A percentile compares a stretch with the other conserved stretches of the same genome.
Conservation (phyloP, 2,797 vertebrate species). For the Sebastes taczanowskii region DNA sequence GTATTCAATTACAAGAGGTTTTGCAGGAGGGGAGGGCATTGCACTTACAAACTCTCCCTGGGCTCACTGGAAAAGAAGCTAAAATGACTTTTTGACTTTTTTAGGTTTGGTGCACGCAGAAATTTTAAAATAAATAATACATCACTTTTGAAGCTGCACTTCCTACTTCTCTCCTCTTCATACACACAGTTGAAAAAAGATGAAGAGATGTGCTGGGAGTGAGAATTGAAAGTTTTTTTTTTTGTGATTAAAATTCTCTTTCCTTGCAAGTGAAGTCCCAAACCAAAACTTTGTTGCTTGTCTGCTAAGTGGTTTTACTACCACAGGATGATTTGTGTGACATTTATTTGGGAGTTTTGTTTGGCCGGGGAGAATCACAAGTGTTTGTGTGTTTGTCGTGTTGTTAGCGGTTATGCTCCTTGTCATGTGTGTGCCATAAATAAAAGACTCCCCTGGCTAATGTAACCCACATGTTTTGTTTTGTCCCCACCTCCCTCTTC, state of each 20-base stretch:
- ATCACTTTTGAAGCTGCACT: conserved; percentile 24
- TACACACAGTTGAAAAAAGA: neutral
- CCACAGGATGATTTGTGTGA: conserved; percentile 70
- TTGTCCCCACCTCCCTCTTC: conserved; percentile 56
- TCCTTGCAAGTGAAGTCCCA: conserved; percentile 9
- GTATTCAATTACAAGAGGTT: conserved; percentile 54
- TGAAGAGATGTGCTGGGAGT: neutral
- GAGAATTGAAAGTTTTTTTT: conserved; percentile 28
- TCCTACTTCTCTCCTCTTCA: conserved; percentile 1
- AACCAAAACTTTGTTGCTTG: conserved; percentile 46
- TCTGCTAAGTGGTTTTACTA: conserved; percentile 51
- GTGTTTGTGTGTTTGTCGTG: conserved; percentile 78
- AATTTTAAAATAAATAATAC: conserved; percentile 21
- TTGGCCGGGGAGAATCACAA: conserved; percentile 51
- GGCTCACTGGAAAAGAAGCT: conserved; percentile 27
- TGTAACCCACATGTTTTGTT: conserved; percentile 76
- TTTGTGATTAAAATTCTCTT: conserved; percentile 13
- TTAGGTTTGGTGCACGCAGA: conserved; percentile 25
- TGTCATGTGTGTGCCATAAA: conserved; percentile 80
- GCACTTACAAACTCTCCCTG: conserved; percentile 16
- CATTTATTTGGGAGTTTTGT: conserved; percentile 67
- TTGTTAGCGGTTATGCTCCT: conserved; percentile 79
- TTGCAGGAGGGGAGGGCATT: conserved; percentile 36
- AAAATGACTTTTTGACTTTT: conserved; percentile 35
- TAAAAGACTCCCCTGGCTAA: conserved; percentile 76